These are phyloP conservation scores for Hiodon alosoides DNA, from an alignment of 2,113 vertebrate species.

Conservation along the genomic window DNA sequence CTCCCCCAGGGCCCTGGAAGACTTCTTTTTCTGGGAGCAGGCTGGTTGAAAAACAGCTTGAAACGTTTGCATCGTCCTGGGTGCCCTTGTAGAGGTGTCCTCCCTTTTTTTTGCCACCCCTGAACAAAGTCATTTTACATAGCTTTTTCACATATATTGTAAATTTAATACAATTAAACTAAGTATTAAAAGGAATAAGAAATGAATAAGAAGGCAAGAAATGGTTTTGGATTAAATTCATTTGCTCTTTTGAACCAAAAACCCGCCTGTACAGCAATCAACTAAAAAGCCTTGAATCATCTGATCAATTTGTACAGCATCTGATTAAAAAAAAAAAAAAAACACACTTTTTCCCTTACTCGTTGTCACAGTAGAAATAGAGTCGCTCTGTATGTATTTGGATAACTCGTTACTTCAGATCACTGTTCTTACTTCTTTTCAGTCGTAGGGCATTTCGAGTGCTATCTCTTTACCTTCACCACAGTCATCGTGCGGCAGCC, in stretches of 20 bases:
- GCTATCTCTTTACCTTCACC: too few species aligned
- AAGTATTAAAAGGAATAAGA: neutral
- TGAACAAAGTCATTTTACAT: too few species aligned
- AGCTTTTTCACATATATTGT: too few species aligned
- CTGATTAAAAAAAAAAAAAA: neutral
- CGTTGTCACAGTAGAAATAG: neutral
- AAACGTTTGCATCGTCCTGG: neutral
- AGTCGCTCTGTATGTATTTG: neutral
- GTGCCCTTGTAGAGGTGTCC: conserved; percentile 5
- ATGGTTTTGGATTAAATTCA: too few species aligned
- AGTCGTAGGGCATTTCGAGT: conserved; percentile 2
- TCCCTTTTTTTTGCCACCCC: too few species aligned
- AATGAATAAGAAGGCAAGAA: neutral
- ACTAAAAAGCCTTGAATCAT: neutral
- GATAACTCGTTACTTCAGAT: neutral
- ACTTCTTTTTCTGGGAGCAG: conserved; percentile 51
- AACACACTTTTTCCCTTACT: neutral
- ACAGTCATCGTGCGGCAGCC: too few species aligned
- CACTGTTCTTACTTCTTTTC: too few species aligned
- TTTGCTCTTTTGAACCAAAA: too few species aligned
- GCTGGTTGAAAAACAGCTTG: conserved; percentile 11
- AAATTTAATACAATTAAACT: too few species aligned
- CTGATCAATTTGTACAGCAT: neutral
- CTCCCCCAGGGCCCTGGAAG: conserved; percentile 55
- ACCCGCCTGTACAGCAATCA: neutral